A percentile compares a stretch with the other conserved stretches of the same genome.
Evolutionary conservation across 37 sponge, comb jelly and placozoan species (phyloP).

Genomic region (Mnemiopsis leidyi): DNA sequence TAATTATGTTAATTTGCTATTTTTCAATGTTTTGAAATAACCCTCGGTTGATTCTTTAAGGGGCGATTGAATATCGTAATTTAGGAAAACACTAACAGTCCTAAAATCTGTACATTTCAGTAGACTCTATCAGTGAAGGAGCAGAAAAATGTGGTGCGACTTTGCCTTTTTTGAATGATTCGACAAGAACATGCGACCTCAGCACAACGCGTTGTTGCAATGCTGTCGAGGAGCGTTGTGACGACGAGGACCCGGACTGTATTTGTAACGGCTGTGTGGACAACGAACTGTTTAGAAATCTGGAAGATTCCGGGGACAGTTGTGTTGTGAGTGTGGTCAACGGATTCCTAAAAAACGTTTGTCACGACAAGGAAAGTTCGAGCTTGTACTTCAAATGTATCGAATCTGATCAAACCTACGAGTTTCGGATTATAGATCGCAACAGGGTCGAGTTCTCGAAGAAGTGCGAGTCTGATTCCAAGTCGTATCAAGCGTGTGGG

Average conservation of each 20-base stretch:
- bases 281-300: background rate
- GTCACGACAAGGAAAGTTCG: background rate
- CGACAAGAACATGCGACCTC: background rate
- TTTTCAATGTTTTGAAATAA: no score
- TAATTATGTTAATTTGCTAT: no score
- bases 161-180: background rate
- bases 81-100: no score
- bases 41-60: no score
- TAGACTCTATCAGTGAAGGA: no score
- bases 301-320: background rate
- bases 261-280: background rate
- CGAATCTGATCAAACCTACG: background rate
- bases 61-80: no score
- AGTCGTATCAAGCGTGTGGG: background rate
- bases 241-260: background rate
- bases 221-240: background rate
- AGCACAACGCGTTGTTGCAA: background rate
- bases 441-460: background rate
- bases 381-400: background rate
- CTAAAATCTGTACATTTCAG: no score
- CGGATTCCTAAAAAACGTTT: background rate
- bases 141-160: background rate
- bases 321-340: background rate
- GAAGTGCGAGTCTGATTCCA: background rate
- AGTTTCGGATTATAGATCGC: background rate